Evolutionary conservation across 2,113 vertebrate genomes (phyloP).

Genomic region (Brienomyrus brachyistius): DNA sequence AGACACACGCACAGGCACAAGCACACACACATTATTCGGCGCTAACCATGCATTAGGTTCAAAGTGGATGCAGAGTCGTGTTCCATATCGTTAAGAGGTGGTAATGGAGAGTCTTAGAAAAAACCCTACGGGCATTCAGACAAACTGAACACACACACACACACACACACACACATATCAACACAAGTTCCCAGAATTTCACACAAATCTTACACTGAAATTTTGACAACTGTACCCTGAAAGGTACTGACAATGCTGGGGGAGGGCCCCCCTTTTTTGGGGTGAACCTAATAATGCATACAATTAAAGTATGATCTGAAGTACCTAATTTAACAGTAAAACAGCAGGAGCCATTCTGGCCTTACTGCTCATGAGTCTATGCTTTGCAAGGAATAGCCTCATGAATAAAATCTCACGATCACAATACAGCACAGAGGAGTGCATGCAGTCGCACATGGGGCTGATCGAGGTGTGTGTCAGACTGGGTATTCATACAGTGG

Average conservation of each 20-base stretch:
- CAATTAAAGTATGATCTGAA: background rate
- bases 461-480: background rate
- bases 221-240: background rate
- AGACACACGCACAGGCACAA: slow-evolving; percentile 21
- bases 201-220: background rate
- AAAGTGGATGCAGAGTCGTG: slow-evolving; percentile 26
- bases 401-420: background rate
- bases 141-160: slow-evolving; percentile 10
- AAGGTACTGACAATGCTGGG: background rate
- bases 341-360: background rate
- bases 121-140: background rate
- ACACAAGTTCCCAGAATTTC: background rate
- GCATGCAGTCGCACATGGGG: background rate
- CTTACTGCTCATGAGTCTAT: background rate
- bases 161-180: slow-evolving; percentile 10
- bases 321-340: background rate
- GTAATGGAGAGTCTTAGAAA: background rate
- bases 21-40: slow-evolving; percentile 36
- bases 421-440: background rate
- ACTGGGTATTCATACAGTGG: background rate
- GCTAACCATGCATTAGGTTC: slow-evolving; percentile 27
- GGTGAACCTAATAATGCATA: background rate
- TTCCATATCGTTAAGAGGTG: slow-evolving; percentile 11
- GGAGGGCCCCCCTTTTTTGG: background rate
- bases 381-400: background rate